Percentiles rank a stretch among this genome's conserved stretches.
Evolutionary conservation across 2,888 invertebrate species (phyloP).

Genomic region (Arge pagana): DNA sequence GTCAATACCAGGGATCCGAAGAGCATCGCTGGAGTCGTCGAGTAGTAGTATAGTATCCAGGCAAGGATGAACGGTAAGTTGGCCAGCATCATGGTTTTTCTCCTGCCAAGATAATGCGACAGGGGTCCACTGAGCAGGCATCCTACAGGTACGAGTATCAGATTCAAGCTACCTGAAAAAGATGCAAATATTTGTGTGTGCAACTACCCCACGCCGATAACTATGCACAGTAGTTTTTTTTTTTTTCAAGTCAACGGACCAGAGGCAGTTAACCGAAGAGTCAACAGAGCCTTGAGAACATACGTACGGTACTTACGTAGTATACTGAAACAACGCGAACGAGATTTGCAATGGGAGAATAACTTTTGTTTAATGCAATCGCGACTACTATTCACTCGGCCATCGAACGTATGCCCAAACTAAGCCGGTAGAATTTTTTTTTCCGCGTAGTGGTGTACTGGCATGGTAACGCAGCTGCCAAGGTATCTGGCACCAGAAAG

Average conservation of each 20-base stretch:
- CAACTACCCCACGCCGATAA: too few relatives aligned
- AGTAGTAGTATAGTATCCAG: constrained; percentile 75
- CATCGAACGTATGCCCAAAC: too few relatives aligned
- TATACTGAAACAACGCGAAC: too few relatives aligned
- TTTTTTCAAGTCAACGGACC: constrained; percentile 10
- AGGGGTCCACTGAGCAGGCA: constrained; percentile 75
- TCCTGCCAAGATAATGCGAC: constrained; percentile 74
- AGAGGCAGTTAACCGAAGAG: background rate
- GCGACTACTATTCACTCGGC: too few relatives aligned
- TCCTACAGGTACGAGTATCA: constrained; percentile 80
- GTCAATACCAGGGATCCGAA: constrained; percentile 74
- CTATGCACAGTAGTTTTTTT: constrained; percentile 23
- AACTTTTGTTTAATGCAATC: too few relatives aligned
- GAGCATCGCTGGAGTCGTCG: constrained; percentile 66
- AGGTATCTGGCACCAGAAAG: too few relatives aligned
- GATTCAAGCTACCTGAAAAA: constrained; percentile 74
- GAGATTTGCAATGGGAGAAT: too few relatives aligned
- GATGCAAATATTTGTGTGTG: constrained; percentile 1
- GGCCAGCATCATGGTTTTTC: constrained; percentile 67
- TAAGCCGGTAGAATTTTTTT: too few relatives aligned
- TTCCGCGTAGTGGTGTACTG: too few relatives aligned
- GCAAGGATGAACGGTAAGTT: constrained; percentile 70
- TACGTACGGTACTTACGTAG: too few relatives aligned
- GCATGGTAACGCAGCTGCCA: too few relatives aligned
- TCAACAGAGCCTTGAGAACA: too few relatives aligned